Conservation (phyloP, 2,113 vertebrate species). For the Phylloscopus whistleri region DNA sequence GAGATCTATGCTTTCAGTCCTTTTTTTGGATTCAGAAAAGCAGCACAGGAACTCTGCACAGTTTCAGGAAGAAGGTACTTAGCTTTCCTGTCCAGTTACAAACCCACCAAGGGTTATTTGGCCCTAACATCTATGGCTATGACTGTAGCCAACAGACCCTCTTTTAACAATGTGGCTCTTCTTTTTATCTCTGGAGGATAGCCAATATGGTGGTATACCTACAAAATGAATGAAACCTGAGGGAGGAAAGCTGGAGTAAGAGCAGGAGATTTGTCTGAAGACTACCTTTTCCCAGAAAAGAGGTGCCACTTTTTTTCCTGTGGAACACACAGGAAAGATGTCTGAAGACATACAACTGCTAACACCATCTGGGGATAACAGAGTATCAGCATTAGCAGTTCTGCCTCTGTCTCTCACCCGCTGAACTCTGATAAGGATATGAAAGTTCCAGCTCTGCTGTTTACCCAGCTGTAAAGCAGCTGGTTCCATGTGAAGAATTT, state of each 20-base stretch:
- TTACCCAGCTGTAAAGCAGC: slow-evolving; percentile 43
- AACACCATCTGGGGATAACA: not conserved
- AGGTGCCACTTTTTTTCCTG: not conserved
- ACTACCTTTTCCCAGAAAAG: not conserved
- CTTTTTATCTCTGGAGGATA: not conserved
- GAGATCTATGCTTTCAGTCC: not conserved
- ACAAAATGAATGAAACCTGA: not conserved
- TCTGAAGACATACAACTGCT: not conserved
- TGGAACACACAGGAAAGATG: not conserved
- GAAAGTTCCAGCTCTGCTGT: slow-evolving; percentile 28
- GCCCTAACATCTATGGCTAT: not conserved
- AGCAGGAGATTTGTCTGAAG: not conserved
- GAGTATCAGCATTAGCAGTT: not conserved
- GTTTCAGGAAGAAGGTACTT: not conserved
- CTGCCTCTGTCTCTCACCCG: not conserved
- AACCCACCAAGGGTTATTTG: not conserved
- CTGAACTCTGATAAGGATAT: not conserved
- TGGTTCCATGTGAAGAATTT: slow-evolving; percentile 1
- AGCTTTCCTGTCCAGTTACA: not conserved
- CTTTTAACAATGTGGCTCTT: not conserved
- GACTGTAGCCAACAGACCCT: not conserved
- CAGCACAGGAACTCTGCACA: not conserved
- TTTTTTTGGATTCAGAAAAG: not conserved
- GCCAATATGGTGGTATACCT: not conserved
- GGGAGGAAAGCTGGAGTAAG: not conserved